Percentiles rank a stretch among this genome's conserved stretches.
phyloP scores from a whole-genome alignment of 2,797 vertebrate genomes.

The Limnodromus scolopaceus region DNA sequence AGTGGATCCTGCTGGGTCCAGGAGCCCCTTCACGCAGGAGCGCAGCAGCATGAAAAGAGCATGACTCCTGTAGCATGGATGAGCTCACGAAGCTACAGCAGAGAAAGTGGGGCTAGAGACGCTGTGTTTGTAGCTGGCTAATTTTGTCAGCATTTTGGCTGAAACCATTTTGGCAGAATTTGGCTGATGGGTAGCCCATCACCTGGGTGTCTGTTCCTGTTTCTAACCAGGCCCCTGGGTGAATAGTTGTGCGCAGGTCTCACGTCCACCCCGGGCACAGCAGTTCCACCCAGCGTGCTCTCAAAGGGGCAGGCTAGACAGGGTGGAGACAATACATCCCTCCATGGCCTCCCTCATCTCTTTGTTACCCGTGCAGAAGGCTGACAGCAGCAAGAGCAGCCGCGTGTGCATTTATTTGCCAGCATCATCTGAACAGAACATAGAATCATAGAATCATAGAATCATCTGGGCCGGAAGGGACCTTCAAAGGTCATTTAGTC shows the following conservation, averaged over 20 bases:
- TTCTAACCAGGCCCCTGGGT: not conserved
- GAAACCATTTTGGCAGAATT: not conserved
- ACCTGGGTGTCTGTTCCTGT: not conserved
- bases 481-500: too few species aligned
- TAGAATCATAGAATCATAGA: too few species aligned
- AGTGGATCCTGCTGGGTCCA: not conserved
- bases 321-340: not conserved
- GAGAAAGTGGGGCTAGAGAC: not conserved
- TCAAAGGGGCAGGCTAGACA: not conserved
- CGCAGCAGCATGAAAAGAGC: not conserved
- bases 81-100: not conserved
- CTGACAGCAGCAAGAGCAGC: not conserved
- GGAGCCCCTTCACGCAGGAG: fast-evolving
- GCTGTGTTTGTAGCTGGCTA: not conserved
- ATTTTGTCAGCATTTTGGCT: not conserved
- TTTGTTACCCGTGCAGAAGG: not conserved
- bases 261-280: not conserved
- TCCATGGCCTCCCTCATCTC: not conserved
- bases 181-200: not conserved
- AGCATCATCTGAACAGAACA: not conserved
- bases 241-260: not conserved
- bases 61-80: not conserved
- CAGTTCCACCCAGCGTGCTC: not conserved
- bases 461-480: too few species aligned
- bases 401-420: not conserved